Evolutionary conservation across 2,797 vertebrate genomes (phyloP).

Genomic region (Heterohyrax brucei): DNA sequence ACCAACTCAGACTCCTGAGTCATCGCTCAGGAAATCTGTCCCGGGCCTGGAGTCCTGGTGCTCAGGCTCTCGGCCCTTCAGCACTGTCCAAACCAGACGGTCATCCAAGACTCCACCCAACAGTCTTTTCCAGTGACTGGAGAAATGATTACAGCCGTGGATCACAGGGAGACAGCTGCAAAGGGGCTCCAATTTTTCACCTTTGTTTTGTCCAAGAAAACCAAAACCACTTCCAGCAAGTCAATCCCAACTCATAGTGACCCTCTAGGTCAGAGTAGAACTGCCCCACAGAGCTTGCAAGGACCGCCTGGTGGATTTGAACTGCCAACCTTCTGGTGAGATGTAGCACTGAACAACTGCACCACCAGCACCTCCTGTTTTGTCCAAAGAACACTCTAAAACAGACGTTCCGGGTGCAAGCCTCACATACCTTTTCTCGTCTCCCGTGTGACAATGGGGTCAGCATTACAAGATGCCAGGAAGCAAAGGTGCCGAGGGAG

Average conservation of each 20-base stretch:
- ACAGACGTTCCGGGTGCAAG: not conserved
- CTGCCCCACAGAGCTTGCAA: too few relatives aligned
- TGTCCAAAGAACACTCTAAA: not conserved
- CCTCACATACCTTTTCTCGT: not conserved
- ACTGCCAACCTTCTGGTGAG: too few relatives aligned
- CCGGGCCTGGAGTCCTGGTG: not conserved
- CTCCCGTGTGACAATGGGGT: conserved; percentile 15
- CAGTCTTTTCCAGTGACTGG: not conserved
- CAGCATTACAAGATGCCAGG: not conserved
- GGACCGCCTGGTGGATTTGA: too few relatives aligned
- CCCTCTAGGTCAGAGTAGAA: too few relatives aligned
- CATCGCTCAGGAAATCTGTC: conserved; percentile 32
- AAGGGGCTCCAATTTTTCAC: too few relatives aligned
- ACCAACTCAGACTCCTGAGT: conserved; percentile 35
- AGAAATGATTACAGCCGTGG: not conserved
- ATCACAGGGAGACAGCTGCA: too few relatives aligned
- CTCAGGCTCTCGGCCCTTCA: not conserved
- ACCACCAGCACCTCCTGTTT: not conserved
- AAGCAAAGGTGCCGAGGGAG: not conserved
- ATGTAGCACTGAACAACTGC: too few relatives aligned
- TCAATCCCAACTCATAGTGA: too few relatives aligned
- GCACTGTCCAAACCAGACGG: not conserved
- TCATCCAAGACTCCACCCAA: not conserved
- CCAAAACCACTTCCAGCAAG: too few relatives aligned
- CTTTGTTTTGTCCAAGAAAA: too few relatives aligned